Evolutionary conservation across 2,113 vertebrate species (phyloP).

Genomic region (Tachuris rubrigastra): DNA sequence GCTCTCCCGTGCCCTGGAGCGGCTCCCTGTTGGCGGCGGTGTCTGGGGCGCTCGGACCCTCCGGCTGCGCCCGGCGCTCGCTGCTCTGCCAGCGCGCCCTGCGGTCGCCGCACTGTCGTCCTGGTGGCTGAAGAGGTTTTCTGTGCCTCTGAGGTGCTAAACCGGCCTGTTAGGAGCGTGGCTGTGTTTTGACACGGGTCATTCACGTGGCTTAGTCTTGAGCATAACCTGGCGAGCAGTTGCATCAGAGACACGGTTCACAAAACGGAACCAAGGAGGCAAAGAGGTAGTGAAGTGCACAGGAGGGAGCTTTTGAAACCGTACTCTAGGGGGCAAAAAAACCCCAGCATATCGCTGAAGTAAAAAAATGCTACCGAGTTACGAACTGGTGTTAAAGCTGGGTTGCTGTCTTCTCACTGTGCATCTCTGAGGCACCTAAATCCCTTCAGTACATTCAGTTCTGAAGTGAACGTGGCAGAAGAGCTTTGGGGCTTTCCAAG

Average conservation of each 20-base stretch:
- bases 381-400: background rate
- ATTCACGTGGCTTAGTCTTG: background rate
- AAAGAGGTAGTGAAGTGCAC: background rate
- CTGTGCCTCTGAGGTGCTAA: background rate
- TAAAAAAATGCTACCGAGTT: background rate
- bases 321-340: accelerated
- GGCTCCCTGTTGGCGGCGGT: accelerated
- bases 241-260: background rate
- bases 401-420: accelerated
- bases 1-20: accelerated
- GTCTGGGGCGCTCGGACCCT: accelerated
- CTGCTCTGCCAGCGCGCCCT: accelerated
- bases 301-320: background rate
- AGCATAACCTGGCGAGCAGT: accelerated
- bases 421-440: background rate
- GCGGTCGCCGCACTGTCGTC: background rate
- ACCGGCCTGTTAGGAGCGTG: accelerated
- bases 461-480: background rate
- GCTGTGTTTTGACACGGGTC: background rate
- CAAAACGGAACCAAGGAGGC: background rate
- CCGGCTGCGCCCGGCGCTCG: no score
- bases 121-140: no score
- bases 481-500: background rate
- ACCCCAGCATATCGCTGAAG: accelerated
- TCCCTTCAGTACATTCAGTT: background rate